Evolutionary conservation across 1,140 invertebrate species (phyloP), one percentile per base, ranked within the genome.

Genomic region (Drosophila lacertosa): DNA sequence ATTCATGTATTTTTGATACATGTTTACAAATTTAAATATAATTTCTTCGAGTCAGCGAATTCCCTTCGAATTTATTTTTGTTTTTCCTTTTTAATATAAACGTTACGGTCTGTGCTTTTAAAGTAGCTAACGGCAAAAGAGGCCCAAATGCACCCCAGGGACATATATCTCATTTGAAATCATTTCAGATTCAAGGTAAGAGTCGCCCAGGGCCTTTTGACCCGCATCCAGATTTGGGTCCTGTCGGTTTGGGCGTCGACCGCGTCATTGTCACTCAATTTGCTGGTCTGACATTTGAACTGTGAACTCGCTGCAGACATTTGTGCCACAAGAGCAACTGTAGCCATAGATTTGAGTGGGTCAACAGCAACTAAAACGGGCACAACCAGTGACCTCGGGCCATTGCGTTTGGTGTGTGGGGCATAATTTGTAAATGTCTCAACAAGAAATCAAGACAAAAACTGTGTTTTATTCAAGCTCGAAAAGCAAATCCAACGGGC

Each of bases 191-290:
- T 15, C n/a, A 40, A 66, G 54, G 63, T 58, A 58, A 42, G 22
- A 29, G 55, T 11, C 35, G 54, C 54, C 10, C 6, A 7, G 26
- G 59, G 51, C 33, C 11, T 26, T 29, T 54, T 69, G 50, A 64
- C 50, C 59, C 29, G 48, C 45, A 35, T 48, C 13, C 18, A 67
- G n/a, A 22, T 59, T 65, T n/a, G 55, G 44, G 39, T 53, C 59
- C 59, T 20, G 18, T 16, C 11, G 32, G 50, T 53, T 37, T 37
- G 65, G 13, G 16, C 70, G 66, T 54, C 55, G 71, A 58, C 80
- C 65, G 50, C 77, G 59, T 69, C 80, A 84, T 80, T 80, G 76
- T 86, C 81, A 86, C 81, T 80, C 67, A 80, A 76, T 76, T 84
- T 78, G 48, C 45, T 45, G 37, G 58, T 37, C 63, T 72, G 76